These are phyloP conservation scores for Momotus momota DNA, from an alignment of 2,797 vertebrate genomes.

Conservation along the genomic window DNA sequence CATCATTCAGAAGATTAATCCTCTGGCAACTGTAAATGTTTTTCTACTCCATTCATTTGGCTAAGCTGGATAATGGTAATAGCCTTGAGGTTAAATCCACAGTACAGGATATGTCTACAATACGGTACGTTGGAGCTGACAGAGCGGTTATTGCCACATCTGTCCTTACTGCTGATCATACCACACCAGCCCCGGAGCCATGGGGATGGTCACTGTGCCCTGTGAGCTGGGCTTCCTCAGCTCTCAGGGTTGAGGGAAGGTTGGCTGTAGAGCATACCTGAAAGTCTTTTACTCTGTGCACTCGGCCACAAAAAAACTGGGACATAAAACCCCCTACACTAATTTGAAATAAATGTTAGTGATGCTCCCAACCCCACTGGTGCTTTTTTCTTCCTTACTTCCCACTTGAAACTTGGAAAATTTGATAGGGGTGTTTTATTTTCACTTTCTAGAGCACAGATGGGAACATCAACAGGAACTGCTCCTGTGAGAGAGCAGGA, in stretches of 20 bases:
- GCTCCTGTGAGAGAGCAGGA: not conserved
- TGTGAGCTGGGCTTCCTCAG: not conserved
- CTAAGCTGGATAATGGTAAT: constrained; percentile 33
- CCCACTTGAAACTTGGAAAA: not conserved
- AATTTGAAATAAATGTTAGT: rapidly evolving
- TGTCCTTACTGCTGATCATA: not conserved
- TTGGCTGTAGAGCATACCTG: not conserved
- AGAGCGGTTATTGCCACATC: not conserved
- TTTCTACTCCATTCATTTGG: constrained; percentile 43
- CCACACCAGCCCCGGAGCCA: not conserved
- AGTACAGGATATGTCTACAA: not conserved
- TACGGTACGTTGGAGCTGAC: not conserved
- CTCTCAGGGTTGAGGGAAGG: not conserved
- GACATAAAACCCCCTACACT: rapidly evolving
- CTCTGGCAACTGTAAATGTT: constrained; percentile 58
- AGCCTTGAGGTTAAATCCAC: constrained; percentile 46
- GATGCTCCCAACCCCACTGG: not conserved
- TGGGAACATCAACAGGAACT: not conserved
- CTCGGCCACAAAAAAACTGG: not conserved
- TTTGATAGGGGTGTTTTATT: not conserved
- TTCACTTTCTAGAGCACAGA: not conserved
- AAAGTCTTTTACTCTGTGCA: not conserved
- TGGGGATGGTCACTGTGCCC: not conserved
- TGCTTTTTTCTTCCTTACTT: not conserved
- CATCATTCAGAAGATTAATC: constrained; percentile 62